Base-by-base conservation (phyloP, 2,797 vertebrate species). In the Arremon aurantiirostris region DNA sequence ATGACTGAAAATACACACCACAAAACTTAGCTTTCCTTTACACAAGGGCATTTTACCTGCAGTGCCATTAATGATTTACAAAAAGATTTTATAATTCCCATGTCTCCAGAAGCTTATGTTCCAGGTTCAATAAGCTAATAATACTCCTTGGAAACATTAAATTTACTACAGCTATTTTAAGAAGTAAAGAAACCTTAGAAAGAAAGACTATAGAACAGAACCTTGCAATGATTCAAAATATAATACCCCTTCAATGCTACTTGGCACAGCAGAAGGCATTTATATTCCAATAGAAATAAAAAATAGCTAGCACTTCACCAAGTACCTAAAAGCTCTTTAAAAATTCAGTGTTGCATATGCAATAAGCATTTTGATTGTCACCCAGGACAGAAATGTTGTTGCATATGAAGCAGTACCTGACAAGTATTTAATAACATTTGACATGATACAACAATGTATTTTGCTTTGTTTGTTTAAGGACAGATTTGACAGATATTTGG, bases 131-230 rank as follows among this genome's bases (percentile, higher is more conserved):
- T 71, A 82, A 87, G 64, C 77, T 89, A 72, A 76, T 70, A 94
- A 84, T 60, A 68, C 14, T 57, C 71, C 68, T 57, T 61, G 64
- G 64, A 90, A 82, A 71, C 9, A 20, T 53, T 82, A 50, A 50
- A 92, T 80, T 89, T 92, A 92, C 44, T 72, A n/a, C 2, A 82
- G 53, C 35, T 91, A 86, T 92, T 94, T 84, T 80, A 89, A 86
- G 85, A 78, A 86, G 56, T 57, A 91, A 89, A 69, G 57, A 86
- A 92, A 56, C 42, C 75, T 90, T 85, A 86, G 49, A 80, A 93
- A 92, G 42, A 44, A 65, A 82, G 59, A 56, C 46, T 59, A 71
- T 0, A 81, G 68, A 80, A 61, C 3, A 81, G 56, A 86, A 86
- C 15, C 26, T n/a, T 86, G 49, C 21, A 87, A 65, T 72, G 59